Percentiles rank a stretch among this genome's conserved stretches.
phyloP scores from a whole-genome alignment of 2,113 vertebrate genomes.

The Aegotheles bennettii region DNA sequence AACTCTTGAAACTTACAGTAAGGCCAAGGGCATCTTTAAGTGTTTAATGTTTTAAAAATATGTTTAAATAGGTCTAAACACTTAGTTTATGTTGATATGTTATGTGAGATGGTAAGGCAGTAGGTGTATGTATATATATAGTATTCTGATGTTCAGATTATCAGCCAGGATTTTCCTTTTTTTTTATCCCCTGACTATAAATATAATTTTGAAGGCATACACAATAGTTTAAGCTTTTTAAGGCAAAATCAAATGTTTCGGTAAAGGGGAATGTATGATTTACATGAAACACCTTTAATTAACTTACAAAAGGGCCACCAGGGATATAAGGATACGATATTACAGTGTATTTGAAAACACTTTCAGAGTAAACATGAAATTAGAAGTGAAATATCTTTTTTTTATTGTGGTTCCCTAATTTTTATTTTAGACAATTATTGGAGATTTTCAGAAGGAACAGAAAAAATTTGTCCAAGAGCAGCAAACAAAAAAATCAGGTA shows the following conservation, averaged over 20 bases:
- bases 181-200: background rate
- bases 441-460: constrained; percentile 97
- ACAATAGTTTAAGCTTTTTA: background rate
- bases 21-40: background rate
- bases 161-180: background rate
- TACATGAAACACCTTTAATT: background rate
- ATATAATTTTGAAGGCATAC: background rate
- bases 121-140: background rate
- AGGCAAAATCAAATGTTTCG: background rate
- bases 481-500: constrained; percentile 91
- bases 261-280: background rate
- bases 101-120: background rate
- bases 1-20: background rate
- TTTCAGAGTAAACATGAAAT: background rate
- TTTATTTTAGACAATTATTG: constrained; percentile 88
- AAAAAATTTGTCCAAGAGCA: constrained; percentile 96
- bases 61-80: background rate
- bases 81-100: background rate
- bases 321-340: background rate
- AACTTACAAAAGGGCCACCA: background rate
- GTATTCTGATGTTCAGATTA: background rate
- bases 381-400: background rate
- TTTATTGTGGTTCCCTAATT: background rate
- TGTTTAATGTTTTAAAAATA: background rate
- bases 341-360: background rate